Evolutionary conservation across 2,797 vertebrate genomes (phyloP).

Genomic region (Pangasius djambal): DNA sequence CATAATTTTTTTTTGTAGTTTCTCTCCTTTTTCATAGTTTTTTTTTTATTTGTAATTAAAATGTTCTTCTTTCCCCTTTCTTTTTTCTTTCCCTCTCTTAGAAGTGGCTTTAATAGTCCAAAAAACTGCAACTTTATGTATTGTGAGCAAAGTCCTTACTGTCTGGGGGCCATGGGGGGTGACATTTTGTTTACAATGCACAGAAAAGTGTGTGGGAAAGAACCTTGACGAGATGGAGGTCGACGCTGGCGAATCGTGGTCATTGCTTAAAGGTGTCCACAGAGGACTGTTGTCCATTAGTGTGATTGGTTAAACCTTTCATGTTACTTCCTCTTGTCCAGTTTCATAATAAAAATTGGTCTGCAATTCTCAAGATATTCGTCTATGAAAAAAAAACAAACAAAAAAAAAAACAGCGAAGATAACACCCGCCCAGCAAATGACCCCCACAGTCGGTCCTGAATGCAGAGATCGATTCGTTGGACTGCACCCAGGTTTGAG

Average conservation of each 20-base stretch:
- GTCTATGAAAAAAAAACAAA: neutral
- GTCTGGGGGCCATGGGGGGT: neutral
- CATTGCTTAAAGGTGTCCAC: neutral
- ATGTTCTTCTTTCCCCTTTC: neutral
- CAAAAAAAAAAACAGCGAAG: neutral
- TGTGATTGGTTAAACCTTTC: slow-evolving; percentile 22
- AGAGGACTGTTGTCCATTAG: slow-evolving; percentile 7
- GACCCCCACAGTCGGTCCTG: neutral
- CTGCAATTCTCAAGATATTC: slow-evolving; percentile 12
- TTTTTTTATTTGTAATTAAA: neutral
- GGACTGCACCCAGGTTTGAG: slow-evolving; percentile 16
- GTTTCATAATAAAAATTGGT: slow-evolving; percentile 18
- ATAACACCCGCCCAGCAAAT: neutral
- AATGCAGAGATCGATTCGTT: slow-evolving; percentile 14
- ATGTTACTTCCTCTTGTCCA: neutral
- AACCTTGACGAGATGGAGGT: slow-evolving; percentile 11
- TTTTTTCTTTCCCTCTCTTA: neutral
- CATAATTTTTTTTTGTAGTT: neutral
- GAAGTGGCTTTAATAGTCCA: neutral
- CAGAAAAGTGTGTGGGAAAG: slow-evolving; percentile 5
- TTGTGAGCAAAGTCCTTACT: neutral
- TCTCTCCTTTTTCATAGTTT: neutral
- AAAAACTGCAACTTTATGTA: neutral
- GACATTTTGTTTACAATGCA: neutral
- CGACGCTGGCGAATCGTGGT: neutral